A percentile compares a stretch with the other conserved stretches of the same genome.
phyloP scores from a whole-genome alignment of 2,113 vertebrate genomes.

The Sprattus sprattus region DNA sequence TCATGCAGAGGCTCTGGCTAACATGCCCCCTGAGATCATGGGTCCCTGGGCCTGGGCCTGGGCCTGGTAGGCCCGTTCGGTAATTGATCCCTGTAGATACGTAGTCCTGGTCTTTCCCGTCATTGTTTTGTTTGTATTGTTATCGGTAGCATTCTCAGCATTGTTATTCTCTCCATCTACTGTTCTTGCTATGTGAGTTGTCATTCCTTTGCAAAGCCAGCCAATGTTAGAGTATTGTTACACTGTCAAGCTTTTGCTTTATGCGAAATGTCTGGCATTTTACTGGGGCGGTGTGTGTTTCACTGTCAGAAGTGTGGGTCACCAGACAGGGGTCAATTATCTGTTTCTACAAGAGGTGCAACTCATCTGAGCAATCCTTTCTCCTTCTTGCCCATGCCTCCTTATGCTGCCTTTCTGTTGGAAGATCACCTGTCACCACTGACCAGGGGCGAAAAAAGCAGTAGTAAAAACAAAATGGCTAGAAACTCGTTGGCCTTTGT shows the following conservation, averaged over 20 bases:
- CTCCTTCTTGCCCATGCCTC: conserved; percentile 47
- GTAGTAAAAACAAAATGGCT: conserved; percentile 43
- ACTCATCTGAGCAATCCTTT: conserved; percentile 56
- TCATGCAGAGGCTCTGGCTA: too few relatives aligned
- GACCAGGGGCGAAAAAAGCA: conserved; percentile 27
- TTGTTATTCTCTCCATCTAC: neutral
- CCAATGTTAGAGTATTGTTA: neutral
- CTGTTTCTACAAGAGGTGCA: conserved; percentile 48
- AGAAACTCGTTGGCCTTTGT: neutral
- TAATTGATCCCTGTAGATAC: too few relatives aligned
- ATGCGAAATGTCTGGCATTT: neutral
- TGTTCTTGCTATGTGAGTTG: neutral
- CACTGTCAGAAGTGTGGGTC: conserved; percentile 34
- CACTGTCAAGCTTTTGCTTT: neutral
- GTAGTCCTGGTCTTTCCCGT: neutral
- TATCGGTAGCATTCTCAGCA: neutral
- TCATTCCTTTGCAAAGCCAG: neutral
- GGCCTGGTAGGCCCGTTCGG: too few relatives aligned
- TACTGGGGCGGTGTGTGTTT: neutral
- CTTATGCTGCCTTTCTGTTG: conserved; percentile 45
- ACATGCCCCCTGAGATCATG: too few relatives aligned
- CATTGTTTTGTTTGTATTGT: neutral
- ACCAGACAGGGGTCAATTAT: conserved; percentile 55
- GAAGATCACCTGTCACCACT: conserved; percentile 42
- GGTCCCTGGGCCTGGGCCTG: too few relatives aligned